Conservation (phyloP, 1,140 invertebrate species). For the Mactra quadrangularis region DNA sequence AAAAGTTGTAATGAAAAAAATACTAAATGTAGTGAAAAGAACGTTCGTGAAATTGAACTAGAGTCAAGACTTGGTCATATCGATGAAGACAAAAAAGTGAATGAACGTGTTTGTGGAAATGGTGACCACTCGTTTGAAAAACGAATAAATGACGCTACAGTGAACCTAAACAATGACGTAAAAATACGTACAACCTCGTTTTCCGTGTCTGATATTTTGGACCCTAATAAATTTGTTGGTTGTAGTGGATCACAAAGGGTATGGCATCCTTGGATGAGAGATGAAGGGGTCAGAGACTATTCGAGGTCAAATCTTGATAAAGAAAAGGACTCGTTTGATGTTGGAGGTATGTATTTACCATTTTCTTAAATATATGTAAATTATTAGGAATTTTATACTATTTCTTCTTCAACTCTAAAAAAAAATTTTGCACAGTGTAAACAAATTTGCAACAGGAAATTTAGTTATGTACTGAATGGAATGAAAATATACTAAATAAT, state of each 20-base stretch:
- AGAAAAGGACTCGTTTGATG: not conserved
- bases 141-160: not conserved
- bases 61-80: not conserved
- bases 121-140: not conserved
- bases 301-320: constrained; percentile 43
- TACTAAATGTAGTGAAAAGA: not conserved
- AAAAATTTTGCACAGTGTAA: too few species aligned
- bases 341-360: too few species aligned
- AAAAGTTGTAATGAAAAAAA: too few species aligned
- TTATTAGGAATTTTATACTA: too few species aligned
- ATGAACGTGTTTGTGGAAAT: not conserved
- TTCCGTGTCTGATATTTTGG: constrained; percentile 55
- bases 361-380: too few species aligned
- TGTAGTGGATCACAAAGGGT: constrained; percentile 4
- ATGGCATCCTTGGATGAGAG: constrained; percentile 49
- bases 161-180: not conserved
- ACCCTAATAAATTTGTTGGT: constrained; percentile 54
- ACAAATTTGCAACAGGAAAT: too few species aligned
- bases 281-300: constrained; percentile 52
- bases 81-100: not conserved
- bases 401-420: too few species aligned
- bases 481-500: too few species aligned
- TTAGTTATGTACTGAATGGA: too few species aligned
- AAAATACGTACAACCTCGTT: constrained; percentile 45
- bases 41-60: not conserved